Percentiles rank a stretch among this genome's conserved stretches.
phyloP scores from a whole-genome alignment of 2,797 vertebrate species.

The Urosaurus nigricauda region DNA sequence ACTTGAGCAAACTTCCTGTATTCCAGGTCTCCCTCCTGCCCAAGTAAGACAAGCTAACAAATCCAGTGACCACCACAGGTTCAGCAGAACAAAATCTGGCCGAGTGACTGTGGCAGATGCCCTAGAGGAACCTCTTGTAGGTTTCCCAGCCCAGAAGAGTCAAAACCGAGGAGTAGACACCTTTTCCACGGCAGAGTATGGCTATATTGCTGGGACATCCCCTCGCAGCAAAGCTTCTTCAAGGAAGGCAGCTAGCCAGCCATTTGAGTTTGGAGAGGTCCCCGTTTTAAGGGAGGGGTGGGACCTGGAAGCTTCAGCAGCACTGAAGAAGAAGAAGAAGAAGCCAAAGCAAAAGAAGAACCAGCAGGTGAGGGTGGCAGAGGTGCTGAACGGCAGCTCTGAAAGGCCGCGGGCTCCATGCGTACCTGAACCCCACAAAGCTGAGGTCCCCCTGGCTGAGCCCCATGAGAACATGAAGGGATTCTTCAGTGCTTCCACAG shows the following conservation, averaged over 20 bases:
- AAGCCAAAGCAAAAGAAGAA: constrained; percentile 77
- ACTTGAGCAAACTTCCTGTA: constrained; percentile 81
- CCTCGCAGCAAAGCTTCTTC: constrained; percentile 54
- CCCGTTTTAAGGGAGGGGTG: constrained; percentile 65
- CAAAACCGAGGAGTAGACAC: constrained; percentile 56
- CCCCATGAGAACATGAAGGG: not conserved
- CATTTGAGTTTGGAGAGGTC: constrained; percentile 52
- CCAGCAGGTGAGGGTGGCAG: constrained; percentile 58
- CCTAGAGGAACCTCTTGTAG: constrained; percentile 62
- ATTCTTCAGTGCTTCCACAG: not conserved
- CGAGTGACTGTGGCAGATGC: constrained; percentile 53
- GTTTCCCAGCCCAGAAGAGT: constrained; percentile 66
- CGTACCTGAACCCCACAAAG: not conserved
- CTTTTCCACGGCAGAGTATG: constrained; percentile 50
- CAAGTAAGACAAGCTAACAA: constrained; percentile 74
- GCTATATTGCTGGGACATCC: constrained; percentile 55
- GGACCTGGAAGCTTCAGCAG: constrained; percentile 68
- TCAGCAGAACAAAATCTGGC: constrained; percentile 69
- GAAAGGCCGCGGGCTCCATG: not conserved
- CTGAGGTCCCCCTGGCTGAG: accelerated
- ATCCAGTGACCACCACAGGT: constrained; percentile 69
- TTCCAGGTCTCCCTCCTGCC: constrained; percentile 78
- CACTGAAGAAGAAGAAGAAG: constrained; percentile 82
- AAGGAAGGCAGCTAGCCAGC: constrained; percentile 48
- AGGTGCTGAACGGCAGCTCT: constrained; percentile 59